These are phyloP conservation scores for Chrysomela aeneicollis DNA, from an alignment of 2,888 invertebrate genomes.

Conservation along the genomic window DNA sequence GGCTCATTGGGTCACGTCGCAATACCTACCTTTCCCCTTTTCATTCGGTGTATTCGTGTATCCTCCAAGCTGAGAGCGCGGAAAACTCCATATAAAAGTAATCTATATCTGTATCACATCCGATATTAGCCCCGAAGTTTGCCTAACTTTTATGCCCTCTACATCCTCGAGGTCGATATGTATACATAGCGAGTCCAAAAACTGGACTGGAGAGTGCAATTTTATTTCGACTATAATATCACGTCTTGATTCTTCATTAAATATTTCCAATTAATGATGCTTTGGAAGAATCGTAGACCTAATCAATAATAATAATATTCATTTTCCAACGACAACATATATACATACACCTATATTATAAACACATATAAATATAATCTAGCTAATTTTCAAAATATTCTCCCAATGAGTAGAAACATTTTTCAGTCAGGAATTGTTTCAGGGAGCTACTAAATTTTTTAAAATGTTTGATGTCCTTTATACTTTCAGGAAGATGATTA, in stretches of 20 bases:
- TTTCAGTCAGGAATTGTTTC: conserved; percentile 4
- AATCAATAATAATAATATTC: too few relatives aligned
- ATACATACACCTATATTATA: conserved; percentile 1
- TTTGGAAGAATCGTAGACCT: too few relatives aligned
- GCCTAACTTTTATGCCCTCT: conserved; percentile 35
- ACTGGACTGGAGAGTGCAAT: not conserved
- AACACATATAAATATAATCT: not conserved
- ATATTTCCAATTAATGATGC: too few relatives aligned
- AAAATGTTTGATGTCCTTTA: too few relatives aligned
- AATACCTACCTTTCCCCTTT: conserved; percentile 8
- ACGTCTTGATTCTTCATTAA: not conserved
- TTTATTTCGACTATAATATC: too few relatives aligned
- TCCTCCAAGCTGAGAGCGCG: conserved; percentile 17
- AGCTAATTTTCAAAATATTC: not conserved
- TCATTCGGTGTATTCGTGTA: conserved; percentile 15
- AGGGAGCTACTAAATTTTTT: not conserved
- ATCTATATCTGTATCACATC: conserved; percentile 29
- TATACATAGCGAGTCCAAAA: not conserved
- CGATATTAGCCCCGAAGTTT: conserved; percentile 38
- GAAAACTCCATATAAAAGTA: conserved; percentile 29
- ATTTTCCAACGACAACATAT: too few relatives aligned
- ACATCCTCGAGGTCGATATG: not conserved
- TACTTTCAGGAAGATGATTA: conserved; percentile 4
- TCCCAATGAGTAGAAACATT: conserved; percentile 9
- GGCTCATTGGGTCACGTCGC: conserved; percentile 10